A percentile compares a stretch with the other conserved stretches of the same genome.
Conservation (phyloP, 2,888 invertebrate genomes). For the Scaptomyza tumidula region DNA sequence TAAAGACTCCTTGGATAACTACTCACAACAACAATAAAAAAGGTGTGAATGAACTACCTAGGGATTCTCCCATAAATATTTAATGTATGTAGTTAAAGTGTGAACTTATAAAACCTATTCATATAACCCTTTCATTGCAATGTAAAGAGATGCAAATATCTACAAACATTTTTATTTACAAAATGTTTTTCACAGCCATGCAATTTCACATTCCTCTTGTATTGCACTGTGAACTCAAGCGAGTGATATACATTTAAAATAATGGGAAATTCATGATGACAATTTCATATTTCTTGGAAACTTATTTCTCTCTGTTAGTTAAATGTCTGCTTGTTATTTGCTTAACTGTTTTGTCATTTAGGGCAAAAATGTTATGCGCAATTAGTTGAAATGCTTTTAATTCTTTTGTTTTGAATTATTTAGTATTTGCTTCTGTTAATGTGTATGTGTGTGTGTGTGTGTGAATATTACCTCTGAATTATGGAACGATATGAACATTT, state of each 20-base stretch:
- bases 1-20: too few relatives aligned
- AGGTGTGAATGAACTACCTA: too few relatives aligned
- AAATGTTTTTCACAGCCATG: background rate
- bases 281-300: slow-evolving; percentile 67
- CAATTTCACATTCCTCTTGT: background rate
- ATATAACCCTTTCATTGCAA: background rate
- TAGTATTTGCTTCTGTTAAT: slow-evolving; percentile 1
- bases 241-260: slow-evolving; percentile 18
- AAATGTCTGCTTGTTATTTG: slow-evolving; percentile 65
- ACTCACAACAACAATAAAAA: too few relatives aligned
- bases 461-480: slow-evolving; percentile 13
- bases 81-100: too few relatives aligned
- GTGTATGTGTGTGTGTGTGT: background rate
- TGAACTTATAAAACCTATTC: too few relatives aligned
- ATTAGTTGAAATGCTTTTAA: slow-evolving; percentile 49
- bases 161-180: background rate
- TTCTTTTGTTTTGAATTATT: slow-evolving; percentile 12
- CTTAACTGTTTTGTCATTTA: slow-evolving; percentile 53
- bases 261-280: slow-evolving; percentile 60
- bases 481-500: slow-evolving; percentile 22
- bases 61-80: too few relatives aligned
- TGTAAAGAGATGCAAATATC: background rate
- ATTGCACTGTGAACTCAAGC: slow-evolving; percentile 5
- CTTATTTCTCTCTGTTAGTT: slow-evolving; percentile 40
- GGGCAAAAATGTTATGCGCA: slow-evolving; percentile 59